Base-by-base conservation (phyloP, 2,113 vertebrate species). In the Pseudonaja textilis region DNA sequence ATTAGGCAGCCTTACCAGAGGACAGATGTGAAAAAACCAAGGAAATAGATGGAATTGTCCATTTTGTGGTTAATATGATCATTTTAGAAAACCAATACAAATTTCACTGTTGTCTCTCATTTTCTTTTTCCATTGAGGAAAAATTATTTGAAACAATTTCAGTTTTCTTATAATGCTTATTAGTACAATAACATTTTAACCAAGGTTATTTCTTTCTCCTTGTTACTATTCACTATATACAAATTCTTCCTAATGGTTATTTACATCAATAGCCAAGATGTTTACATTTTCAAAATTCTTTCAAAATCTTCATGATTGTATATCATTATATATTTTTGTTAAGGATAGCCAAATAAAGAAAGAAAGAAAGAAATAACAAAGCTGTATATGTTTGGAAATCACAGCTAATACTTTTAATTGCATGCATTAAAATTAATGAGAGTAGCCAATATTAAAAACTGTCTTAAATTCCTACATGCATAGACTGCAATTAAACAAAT, bases 271-370 rank as follows among this genome's bases (percentile, higher is more conserved):
- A 54, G 25, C 20, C 22, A 47, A 92, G n/a, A 69, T 42, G 39
- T 74, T 55, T 52, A 42, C 4, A 22, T 47, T 92, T 88, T 88
- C 86, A 91, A 91, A 57, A 54, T 55, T 20, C 81, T 59, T 91
- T 91, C 90, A 57, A 55, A 26, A 88, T 39, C 6, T 89, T 92
- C 86, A 74, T 92, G n/a, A 55, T n/a, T 92, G 59, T 42, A 56
- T 89, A 39, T 22, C 23, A 29, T 89, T 89, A 88, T 54, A 74
- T 56, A 45, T 64, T 86, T 25, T 91, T 52, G 29, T 23, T 23
- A 88, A 88, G 29, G 52, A 74, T 45, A 52, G 87, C 34, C 34
- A 69, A 42, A 55, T 0, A 55, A 55, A 55, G 0, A 55, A 55
- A 55, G 0, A 87, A 47, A 86, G 16, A 86, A 87, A 91, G 45